Conservation (phyloP, 2,113 vertebrate genomes). For the Psilopsiagon aymara region DNA sequence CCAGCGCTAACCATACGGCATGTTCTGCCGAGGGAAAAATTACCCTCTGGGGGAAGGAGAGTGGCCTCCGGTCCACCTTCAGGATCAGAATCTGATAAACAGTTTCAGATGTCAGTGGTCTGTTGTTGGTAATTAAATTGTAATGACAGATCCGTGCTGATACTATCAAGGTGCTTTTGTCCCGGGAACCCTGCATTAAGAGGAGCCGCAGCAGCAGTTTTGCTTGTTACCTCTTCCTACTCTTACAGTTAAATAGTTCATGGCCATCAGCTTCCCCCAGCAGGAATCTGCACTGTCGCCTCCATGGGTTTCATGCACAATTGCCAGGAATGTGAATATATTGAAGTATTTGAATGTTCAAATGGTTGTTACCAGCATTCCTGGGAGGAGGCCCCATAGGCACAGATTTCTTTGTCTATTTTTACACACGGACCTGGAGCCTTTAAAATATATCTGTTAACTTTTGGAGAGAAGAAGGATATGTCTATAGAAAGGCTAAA, state of each 20-base stretch:
- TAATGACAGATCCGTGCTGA: constrained; percentile 57
- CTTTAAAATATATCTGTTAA: background rate
- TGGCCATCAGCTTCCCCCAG: background rate
- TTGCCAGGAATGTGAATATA: background rate
- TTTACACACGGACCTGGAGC: background rate
- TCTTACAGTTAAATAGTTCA: constrained; percentile 28
- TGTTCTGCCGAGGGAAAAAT: background rate
- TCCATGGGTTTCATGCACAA: background rate
- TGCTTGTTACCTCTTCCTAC: constrained; percentile 50
- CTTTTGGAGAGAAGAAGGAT: background rate
- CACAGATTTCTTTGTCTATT: background rate
- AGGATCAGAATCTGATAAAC: constrained; percentile 47
- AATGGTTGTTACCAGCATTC: background rate
- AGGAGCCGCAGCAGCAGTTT: constrained; percentile 39
- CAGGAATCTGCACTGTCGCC: background rate
- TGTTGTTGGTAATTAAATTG: constrained; percentile 69
- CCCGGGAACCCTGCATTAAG: constrained; percentile 8
- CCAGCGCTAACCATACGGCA: accelerated
- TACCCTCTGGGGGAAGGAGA: background rate
- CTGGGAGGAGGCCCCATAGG: background rate
- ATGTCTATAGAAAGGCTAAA: background rate
- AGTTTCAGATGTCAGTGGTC: constrained; percentile 65
- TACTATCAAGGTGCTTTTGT: constrained; percentile 67
- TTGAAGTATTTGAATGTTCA: background rate
- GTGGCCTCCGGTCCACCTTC: constrained; percentile 29